Percentiles rank a stretch among this genome's conserved stretches.
Conservation (phyloP, 2,888 invertebrate genomes). For the Hirtodrosophila histrioides region DNA sequence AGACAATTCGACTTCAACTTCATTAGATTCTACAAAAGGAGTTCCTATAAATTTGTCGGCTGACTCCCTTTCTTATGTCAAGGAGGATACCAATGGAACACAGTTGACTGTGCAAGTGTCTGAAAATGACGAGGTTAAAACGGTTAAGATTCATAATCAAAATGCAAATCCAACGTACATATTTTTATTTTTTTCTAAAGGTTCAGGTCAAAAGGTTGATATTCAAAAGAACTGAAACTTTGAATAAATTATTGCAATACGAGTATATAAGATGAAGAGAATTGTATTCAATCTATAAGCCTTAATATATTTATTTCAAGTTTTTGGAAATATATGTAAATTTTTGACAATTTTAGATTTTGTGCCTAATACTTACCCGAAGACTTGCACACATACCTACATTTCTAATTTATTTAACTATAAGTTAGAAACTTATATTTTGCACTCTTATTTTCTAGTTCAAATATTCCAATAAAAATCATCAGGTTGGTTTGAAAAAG, state of each 20-base stretch:
- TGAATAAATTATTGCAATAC: not conserved
- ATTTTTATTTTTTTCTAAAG: conserved; percentile 11
- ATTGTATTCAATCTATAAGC: not conserved
- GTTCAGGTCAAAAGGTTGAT: conserved; percentile 1
- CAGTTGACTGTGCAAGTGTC: conserved; percentile 10
- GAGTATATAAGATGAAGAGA: not conserved
- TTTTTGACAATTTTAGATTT: no score
- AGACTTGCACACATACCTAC: no score
- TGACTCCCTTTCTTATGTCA: not conserved
- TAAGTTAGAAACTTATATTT: no score
- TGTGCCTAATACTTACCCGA: no score
- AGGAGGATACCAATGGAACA: not conserved
- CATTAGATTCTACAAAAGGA: not conserved
- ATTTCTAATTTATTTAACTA: no score
- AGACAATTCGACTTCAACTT: not conserved
- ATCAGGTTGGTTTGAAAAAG: no score
- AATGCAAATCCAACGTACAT: conserved; percentile 5
- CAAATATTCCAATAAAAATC: no score
- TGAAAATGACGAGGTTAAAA: conserved; percentile 11
- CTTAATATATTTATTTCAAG: not conserved
- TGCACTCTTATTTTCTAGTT: no score
- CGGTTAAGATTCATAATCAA: conserved; percentile 13
- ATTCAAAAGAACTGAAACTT: conserved; percentile 4
- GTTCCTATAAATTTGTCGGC: no score
- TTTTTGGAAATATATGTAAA: not conserved